Base-by-base conservation (phyloP, 2,797 vertebrate genomes). In the Chaetophractus vellerosus region DNA sequence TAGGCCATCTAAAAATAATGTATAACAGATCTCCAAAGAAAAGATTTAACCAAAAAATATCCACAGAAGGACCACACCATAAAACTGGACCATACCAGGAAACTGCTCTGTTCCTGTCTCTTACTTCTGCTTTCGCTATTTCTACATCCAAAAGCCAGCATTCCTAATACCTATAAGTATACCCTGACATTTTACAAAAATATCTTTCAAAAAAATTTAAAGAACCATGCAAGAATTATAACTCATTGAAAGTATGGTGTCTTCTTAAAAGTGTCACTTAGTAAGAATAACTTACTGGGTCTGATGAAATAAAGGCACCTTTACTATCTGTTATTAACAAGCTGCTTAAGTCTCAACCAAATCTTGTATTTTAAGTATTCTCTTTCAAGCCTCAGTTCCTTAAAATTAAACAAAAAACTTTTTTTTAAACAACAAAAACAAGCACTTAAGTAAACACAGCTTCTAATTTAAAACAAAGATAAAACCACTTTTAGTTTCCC, bases 141-240 rank as follows among this genome's bases (percentile, higher is more conserved):
- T 72, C 66, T 55, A 83, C 5, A 83, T 64, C n/a, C 41, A 79
- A 96, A 68, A 86, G 66, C n/a, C 87, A 72, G 76, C 68, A 86
- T 66, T 81, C 14, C 78, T 88, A 93, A 88, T 55, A 81, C n/a
- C 48, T 94, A 64, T 38, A 95, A 90, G 79, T 92, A 93, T 50
- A 19, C 45, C 41, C 38, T 94, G 69, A 92, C 55, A 95, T 94
- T 94, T 97, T 88, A 93, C 59, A 57, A 36, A 92, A 93, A 85
- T 92, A 93, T 83, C 28, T 66, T 80, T 93, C 55, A 72, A 52
- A 97, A 93, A 96, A 88, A 59, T 50, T 81, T 90, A 12, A 91
- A 90, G 59, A 90, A 59, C 61, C 50, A 93, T 48, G 72, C 26
- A 93, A 79, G 41, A 89, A 96, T 68, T 82, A 69, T 28, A 83